Conservation (phyloP, 2,888 invertebrate genomes). For the Diarsia rubi region DNA sequence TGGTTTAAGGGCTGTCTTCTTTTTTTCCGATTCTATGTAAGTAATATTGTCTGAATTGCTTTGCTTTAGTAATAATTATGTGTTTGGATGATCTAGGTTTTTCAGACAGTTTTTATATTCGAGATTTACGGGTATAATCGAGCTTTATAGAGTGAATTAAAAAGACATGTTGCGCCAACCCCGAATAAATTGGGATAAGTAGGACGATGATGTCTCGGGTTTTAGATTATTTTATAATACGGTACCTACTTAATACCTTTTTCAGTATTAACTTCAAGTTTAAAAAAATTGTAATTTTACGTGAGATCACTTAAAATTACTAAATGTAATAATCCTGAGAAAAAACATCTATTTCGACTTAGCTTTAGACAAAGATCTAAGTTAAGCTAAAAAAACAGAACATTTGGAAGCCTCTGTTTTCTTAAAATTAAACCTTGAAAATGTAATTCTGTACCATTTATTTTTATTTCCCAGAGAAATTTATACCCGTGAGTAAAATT, state of each 20-base stretch:
- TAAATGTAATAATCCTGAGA: conserved; percentile 1
- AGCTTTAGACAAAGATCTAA: conserved; percentile 9
- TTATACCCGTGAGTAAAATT: conserved; percentile 14
- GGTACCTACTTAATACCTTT: conserved; percentile 1
- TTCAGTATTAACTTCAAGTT: not conserved
- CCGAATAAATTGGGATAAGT: not conserved
- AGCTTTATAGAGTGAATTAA: too few species aligned
- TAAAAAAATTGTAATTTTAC: too few species aligned
- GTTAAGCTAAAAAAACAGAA: not conserved
- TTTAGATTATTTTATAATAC: conserved; percentile 1
- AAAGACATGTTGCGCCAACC: not conserved
- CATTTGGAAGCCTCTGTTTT: not conserved
- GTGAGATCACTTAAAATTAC: conserved; percentile 2
- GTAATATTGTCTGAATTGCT: not conserved
- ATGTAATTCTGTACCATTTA: not conserved
- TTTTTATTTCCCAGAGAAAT: not conserved
- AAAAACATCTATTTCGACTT: conserved; percentile 5
- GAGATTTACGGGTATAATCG: too few species aligned
- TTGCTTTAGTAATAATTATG: not conserved
- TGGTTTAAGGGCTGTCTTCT: not conserved
- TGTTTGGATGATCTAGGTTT: not conserved
- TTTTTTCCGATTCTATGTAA: not conserved
- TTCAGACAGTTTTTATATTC: not conserved
- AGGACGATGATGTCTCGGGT: not conserved
- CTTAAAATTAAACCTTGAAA: not conserved